These are phyloP conservation scores for Morelia viridis DNA, from an alignment of 2,797 vertebrate genomes.

Conservation along the genomic window DNA sequence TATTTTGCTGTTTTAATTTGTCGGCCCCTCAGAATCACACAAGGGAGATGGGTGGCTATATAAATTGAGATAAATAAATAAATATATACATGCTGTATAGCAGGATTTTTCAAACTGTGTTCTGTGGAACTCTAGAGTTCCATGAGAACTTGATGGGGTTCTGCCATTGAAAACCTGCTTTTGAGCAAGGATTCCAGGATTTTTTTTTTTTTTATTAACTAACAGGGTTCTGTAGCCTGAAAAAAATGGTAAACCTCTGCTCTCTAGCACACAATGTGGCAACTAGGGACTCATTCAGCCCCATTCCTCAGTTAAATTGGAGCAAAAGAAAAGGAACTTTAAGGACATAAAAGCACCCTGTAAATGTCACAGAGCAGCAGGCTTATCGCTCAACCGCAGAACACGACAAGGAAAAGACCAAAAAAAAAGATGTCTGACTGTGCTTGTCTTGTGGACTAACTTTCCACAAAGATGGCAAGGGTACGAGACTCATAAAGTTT, in stretches of 20 bases:
- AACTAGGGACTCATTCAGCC: neutral
- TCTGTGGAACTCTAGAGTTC: neutral
- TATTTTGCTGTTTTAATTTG: neutral
- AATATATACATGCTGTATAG: neutral
- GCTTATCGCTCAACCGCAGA: neutral
- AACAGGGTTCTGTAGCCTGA: neutral
- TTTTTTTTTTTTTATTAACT: neutral
- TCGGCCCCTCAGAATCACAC: neutral
- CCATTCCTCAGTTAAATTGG: neutral
- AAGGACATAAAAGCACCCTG: neutral
- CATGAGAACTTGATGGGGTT: neutral
- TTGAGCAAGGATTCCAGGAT: neutral
- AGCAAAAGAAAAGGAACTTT: neutral
- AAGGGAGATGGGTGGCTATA: neutral
- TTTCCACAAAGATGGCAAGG: neutral
- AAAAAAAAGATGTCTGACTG: neutral
- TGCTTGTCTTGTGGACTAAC: neutral
- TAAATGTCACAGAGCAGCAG: neutral
- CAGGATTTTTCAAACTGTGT: neutral
- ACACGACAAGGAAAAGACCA: neutral
- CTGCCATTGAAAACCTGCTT: neutral
- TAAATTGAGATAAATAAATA: neutral
- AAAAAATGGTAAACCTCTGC: neutral
- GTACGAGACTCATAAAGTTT: neutral
- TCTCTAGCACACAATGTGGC: neutral